Conservation (phyloP, 2,113 vertebrate genomes). For the Phrynocephalus versicolor region DNA sequence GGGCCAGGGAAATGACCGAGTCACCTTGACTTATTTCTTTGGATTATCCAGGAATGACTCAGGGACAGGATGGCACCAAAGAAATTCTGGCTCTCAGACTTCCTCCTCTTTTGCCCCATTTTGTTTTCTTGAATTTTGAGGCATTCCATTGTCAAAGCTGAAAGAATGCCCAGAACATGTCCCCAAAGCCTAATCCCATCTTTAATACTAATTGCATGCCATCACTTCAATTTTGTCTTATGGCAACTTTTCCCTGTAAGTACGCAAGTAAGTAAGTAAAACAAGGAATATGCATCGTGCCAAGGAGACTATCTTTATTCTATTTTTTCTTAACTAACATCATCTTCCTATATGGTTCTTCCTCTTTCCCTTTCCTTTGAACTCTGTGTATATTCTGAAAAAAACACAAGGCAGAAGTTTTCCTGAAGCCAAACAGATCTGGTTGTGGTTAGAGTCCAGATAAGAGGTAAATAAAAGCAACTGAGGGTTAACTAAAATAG, state of each 20-base stretch:
- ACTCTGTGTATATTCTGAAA: neutral
- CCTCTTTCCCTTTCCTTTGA: too few relatives aligned
- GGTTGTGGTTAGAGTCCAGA: neutral
- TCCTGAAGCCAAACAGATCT: neutral
- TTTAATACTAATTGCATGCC: neutral
- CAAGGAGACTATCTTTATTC: neutral
- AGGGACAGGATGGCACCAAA: slow-evolving; percentile 12
- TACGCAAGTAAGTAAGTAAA: neutral
- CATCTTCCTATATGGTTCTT: neutral
- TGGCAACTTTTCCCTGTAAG: too few relatives aligned
- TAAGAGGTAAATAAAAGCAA: too few relatives aligned
- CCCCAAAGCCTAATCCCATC: neutral
- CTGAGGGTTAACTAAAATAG: neutral
- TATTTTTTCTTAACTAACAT: neutral
- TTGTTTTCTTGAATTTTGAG: neutral
- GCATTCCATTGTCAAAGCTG: neutral
- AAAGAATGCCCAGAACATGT: neutral
- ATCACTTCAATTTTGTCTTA: too few relatives aligned
- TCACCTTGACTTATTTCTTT: neutral
- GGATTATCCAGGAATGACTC: slow-evolving; percentile 7
- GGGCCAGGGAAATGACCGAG: neutral
- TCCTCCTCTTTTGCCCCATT: neutral
- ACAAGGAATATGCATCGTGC: neutral
- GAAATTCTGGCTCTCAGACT: neutral
- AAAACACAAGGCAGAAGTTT: neutral